Evolutionary conservation across 1,140 invertebrate species (phyloP).

Genomic region (Campodea augens): DNA sequence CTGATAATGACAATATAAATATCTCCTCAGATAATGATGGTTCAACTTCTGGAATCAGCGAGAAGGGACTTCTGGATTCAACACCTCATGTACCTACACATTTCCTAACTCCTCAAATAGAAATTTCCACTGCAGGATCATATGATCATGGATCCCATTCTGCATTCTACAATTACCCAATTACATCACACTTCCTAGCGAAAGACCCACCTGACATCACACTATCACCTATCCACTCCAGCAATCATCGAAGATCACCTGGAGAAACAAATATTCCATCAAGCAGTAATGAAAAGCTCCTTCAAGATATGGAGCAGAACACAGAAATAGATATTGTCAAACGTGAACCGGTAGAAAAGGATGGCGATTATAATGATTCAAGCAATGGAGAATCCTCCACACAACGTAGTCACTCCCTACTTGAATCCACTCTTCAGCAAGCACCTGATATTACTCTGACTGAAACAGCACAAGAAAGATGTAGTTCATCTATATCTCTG

Average conservation of each 20-base stretch:
- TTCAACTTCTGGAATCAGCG: too few relatives aligned
- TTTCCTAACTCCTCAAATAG: constrained; percentile 69
- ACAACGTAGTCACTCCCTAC: not conserved
- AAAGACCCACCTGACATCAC: constrained; percentile 6
- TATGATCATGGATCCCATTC: constrained; percentile 7
- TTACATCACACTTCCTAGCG: constrained; percentile 12
- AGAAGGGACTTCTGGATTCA: too few relatives aligned
- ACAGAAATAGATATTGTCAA: constrained; percentile 36
- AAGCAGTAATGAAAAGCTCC: constrained; percentile 35
- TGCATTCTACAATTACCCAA: constrained; percentile 12
- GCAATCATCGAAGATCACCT: not conserved
- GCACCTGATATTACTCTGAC: not conserved
- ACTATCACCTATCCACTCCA: not conserved
- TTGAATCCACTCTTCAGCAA: not conserved
- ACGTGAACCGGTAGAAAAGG: constrained; percentile 35
- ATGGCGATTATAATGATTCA: not conserved
- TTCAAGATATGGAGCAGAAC: constrained; percentile 21
- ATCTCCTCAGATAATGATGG: too few relatives aligned
- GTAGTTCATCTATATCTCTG: constrained; percentile 19
- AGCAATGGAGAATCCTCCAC: not conserved
- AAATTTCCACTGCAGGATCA: constrained; percentile 52
- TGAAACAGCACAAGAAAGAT: not conserved
- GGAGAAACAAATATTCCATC: constrained; percentile 43
- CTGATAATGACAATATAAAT: too few relatives aligned
- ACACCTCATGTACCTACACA: constrained; percentile 57